These are phyloP conservation scores for Poecilia latipinna DNA, from an alignment of 2,113 vertebrate genomes.

Conservation along the genomic window DNA sequence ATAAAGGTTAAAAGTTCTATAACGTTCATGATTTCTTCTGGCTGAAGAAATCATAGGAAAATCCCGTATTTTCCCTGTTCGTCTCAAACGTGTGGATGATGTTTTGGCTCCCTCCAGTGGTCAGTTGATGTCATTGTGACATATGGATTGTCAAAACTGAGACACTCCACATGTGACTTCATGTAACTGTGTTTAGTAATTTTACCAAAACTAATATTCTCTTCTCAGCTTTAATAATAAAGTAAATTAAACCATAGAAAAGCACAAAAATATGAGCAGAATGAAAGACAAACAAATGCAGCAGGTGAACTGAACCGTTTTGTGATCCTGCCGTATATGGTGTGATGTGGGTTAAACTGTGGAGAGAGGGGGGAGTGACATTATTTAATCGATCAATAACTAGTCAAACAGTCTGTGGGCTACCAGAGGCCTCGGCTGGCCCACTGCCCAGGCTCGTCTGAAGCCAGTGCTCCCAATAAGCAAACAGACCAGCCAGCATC, in stretches of 20 bases:
- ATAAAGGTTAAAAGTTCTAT: neutral
- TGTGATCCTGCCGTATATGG: neutral
- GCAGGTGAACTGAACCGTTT: constrained; percentile 9
- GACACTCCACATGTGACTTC: neutral
- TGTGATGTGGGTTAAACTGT: constrained; percentile 36
- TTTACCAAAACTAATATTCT: neutral
- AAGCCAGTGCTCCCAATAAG: constrained; percentile 67
- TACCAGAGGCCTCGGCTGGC: constrained; percentile 59
- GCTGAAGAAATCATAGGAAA: neutral
- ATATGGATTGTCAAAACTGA: neutral
- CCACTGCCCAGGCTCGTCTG: constrained; percentile 35
- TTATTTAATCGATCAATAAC: constrained; percentile 60
- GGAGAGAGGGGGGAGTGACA: constrained; percentile 28
- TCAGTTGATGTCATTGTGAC: neutral
- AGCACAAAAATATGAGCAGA: neutral
- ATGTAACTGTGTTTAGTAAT: neutral
- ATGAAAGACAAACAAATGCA: constrained; percentile 1
- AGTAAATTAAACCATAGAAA: neutral
- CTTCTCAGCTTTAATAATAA: neutral
- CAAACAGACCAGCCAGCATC: constrained; percentile 68
- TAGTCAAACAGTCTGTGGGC: constrained; percentile 62
- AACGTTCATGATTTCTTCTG: too few species aligned
- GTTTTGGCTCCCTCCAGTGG: constrained; percentile 40
- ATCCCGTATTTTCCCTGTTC: neutral
- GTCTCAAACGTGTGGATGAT: neutral